Base-by-base conservation (phyloP, 2,888 invertebrate species). In the Itoplectis maculator region DNA sequence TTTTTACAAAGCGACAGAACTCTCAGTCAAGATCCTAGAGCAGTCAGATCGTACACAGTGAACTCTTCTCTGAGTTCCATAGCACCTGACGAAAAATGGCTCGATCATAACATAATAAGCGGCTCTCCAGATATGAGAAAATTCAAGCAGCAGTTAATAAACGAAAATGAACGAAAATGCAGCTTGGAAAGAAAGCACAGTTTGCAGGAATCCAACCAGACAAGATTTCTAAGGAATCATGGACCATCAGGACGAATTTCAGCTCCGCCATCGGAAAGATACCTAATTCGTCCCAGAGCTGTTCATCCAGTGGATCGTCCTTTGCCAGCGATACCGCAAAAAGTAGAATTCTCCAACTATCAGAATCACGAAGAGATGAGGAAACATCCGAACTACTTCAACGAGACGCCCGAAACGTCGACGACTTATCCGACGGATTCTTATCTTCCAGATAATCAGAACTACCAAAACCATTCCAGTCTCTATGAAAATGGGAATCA, bases 221-320 rank as follows among this genome's bases (percentile, higher is more conserved):
- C 86, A 13, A 74, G 80, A 29, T 91, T 92, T 35, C 81, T 89
- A 2, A 87, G 91, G 18, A 92, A 92, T 76, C 90, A 91, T 65
- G 89, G 86, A 0, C 85, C 91, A 0, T 90, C 92, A 0, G 92
- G 92, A 0, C 88, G 92, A 65, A 91, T 88, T 29, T 92, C 92
- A 0, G 92, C 92, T 0, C 92, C 92, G 9, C 92, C 92, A 0
- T 86, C 85, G 23, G 92, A 91, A 68, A 84, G 92, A 42, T 91
- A 87, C 63, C 77, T 91, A 11, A 88, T 90, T 9, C 84, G 90
- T 18, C 91, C 92, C 0, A 87, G 91, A 37, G 90, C 89, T 0
- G 88, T 92, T 11, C 91, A 91, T 75, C 92, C 92, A 6, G 82
- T 91, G 0, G 92, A 92, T 65, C 87, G 92, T n/a, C 92, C 92